phyloP scores from a whole-genome alignment of 2,113 vertebrate genomes.

The Myrmecophaga tridactyla region DNA sequence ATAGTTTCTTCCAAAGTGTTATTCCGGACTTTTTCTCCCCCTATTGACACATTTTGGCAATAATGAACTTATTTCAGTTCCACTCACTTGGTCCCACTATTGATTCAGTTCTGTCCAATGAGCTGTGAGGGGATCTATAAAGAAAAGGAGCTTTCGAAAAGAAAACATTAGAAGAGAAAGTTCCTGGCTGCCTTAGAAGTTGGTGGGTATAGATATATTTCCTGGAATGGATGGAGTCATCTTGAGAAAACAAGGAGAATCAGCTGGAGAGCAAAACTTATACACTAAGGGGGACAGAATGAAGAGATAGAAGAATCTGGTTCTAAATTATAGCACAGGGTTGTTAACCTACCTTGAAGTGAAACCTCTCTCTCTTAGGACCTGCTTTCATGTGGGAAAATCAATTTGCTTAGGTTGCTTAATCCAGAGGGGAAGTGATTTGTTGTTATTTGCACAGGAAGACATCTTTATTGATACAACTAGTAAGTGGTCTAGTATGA shows the following conservation, averaged over 20 bases:
- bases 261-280: neutral
- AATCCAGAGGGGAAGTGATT: neutral
- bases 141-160: neutral
- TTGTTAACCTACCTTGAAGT: slow-evolving; percentile 27
- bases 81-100: neutral
- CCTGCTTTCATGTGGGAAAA: neutral
- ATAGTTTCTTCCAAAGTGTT: neutral
- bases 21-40: neutral
- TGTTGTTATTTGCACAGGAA: neutral
- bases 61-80: neutral
- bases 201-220: neutral
- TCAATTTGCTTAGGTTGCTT: neutral
- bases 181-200: neutral
- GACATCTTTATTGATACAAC: neutral
- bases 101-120: slow-evolving; percentile 43
- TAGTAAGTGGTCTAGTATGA: neutral
- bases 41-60: neutral
- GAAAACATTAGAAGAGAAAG: neutral
- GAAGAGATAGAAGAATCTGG: neutral
- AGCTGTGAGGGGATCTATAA: slow-evolving; percentile 33
- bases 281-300: neutral
- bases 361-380: slow-evolving; percentile 18
- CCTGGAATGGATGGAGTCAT: neutral
- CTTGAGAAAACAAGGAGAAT: neutral
- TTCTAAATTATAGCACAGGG: neutral